Base-by-base conservation (phyloP, 2,113 vertebrate genomes). In the Rhea americana region DNA sequence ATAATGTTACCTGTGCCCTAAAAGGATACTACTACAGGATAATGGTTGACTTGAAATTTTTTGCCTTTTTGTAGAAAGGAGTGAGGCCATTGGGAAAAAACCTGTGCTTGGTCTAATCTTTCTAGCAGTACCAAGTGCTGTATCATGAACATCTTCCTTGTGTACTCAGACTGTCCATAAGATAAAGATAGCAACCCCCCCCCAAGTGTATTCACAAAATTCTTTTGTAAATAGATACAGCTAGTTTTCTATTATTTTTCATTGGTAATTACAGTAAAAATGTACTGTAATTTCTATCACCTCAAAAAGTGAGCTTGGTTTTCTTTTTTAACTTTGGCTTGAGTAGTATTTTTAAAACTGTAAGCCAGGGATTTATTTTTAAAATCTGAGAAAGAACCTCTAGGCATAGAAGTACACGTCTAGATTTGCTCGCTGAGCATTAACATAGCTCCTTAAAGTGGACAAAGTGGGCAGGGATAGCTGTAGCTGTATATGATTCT, bases 91-190 rank as follows among this genome's bases (percentile, higher is more conserved):
- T 91, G 47, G 35, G 43, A 47, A 62, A 90, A 96, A 82, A 45
- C 14, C 85, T 82, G 51, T 80, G 53, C 55, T 95, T 82, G 86
- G 77, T 32, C 41, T 90, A 61, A 78, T 91, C 17, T 17, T 68
- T 90, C 86, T 78, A 95, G 82, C 85, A 87, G 10, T 84, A 14
- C 32, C 51, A 70, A 70, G 39, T 85, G 70, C 63, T 81, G 14
- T 63, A 56, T 71, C 50, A 50, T 62, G 37, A 92, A 55, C 22
- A 26, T 93, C 66, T 94, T 75, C 18, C 4, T 62, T 91, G 28
- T 96, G 74, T 97, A 59, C 84, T 95, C 55, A 94, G 81, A 35
- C 67, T 92, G 48, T 94, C 71, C 80, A 45, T n/a, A 43, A 92
- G 50, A 65, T 87, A 93, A 89, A 37, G 41, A 30, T 73, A 88